Evolutionary conservation across 2,888 invertebrate genomes (phyloP).

Genomic region (Noctua janthina): DNA sequence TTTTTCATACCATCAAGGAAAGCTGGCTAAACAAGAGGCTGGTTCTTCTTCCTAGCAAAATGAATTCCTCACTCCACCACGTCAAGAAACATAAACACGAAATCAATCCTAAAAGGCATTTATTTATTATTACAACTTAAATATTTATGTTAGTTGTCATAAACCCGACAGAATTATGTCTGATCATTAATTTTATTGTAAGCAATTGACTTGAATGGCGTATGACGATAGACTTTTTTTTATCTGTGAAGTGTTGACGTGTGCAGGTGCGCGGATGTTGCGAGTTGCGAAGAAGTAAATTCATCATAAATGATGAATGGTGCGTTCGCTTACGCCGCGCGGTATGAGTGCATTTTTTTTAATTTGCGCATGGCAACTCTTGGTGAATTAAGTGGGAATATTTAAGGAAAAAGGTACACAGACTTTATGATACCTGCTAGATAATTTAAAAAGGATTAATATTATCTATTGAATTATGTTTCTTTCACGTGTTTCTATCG

Average conservation of each 20-base stretch:
- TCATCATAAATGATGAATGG: constrained; percentile 82
- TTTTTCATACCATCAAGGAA: neutral
- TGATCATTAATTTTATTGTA: constrained; percentile 83
- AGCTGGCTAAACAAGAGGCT: constrained; percentile 11
- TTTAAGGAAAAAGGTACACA: constrained; percentile 43
- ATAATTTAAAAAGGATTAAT: constrained; percentile 26
- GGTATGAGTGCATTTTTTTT: constrained; percentile 65
- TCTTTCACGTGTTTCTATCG: constrained; percentile 7
- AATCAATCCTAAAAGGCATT: constrained; percentile 56
- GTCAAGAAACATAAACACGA: constrained; percentile 47
- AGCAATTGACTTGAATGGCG: constrained; percentile 86
- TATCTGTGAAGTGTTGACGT: constrained; percentile 72
- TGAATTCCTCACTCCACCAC: constrained; percentile 25
- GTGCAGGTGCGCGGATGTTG: constrained; percentile 81
- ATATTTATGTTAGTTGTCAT: constrained; percentile 72
- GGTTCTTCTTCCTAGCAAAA: constrained; percentile 23
- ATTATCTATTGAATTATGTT: constrained; percentile 6
- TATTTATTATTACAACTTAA: constrained; percentile 65
- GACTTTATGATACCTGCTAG: constrained; percentile 22
- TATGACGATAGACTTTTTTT: constrained; percentile 74
- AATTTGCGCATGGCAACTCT: constrained; percentile 55
- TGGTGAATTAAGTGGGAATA: constrained; percentile 55
- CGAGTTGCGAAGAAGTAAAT: constrained; percentile 77
- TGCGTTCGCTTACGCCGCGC: constrained; percentile 66
- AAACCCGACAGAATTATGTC: constrained; percentile 77